Base-by-base conservation (phyloP, 2,888 invertebrate species). In the Drosophila percnosoma region DNA sequence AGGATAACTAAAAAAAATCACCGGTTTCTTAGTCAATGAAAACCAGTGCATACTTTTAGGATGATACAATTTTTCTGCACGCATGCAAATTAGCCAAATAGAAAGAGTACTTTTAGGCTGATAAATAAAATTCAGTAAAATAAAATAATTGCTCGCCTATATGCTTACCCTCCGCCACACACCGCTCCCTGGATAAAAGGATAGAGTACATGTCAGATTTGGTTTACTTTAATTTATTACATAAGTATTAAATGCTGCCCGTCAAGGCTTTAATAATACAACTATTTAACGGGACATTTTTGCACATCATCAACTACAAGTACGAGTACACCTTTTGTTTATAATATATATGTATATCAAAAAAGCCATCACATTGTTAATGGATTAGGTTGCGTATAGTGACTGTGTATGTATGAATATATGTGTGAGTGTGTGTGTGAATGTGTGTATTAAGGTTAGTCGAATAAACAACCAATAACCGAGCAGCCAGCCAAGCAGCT, bases 221-320 rank as follows among this genome's bases (percentile, higher is more conserved):
- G 73, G 59, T 64, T 70, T 83, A 58, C 53, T 61, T 76, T 75
- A 73, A 69, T 83, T 87, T 87, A 89, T 84, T 84, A 88, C 73
- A 85, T 79, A 79, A 75, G 73, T 85, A 78, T 85, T 85, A 85
- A 85, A 85, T 85, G 85, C 85, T 80, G 89, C 90, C 83, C 85
- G 84, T 77, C 68, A 58, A 75, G 81, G 87, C 87, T 83, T 83
- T 73, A 73, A 87, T 80, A 87, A 77, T 88, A 90, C 71, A 89
- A 85, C 90, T 90, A 85, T 86, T 68, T 71, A 85, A 85, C 85
- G 85, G 87, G 85, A 80, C 87, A 87, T 72, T 82, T 87, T 80
- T 73, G 81, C 84, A 89, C 62, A 78, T 73, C 49, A 61, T 70
- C 73, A 70, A 68, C 77, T 80, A 83, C 65, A 65, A 57, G 67